Conservation (phyloP, 2,797 vertebrate genomes). For the Scyliorhinus canicula region DNA sequence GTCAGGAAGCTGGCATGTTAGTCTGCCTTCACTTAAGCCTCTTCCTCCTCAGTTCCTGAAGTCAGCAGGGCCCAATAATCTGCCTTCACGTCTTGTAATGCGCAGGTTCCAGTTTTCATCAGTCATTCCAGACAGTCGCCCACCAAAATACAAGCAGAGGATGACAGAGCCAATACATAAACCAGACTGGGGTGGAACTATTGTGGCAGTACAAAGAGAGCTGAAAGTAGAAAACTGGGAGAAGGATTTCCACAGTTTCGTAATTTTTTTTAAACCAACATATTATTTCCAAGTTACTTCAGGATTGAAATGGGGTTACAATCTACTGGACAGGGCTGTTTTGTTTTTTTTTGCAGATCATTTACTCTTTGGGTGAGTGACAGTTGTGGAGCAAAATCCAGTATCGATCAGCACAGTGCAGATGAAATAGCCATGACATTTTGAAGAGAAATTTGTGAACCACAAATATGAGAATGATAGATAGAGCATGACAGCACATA, state of each 20-base stretch:
- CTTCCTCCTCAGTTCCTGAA: too few relatives aligned
- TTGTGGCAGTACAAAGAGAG: not conserved
- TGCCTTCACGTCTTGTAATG: not conserved
- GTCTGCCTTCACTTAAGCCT: too few relatives aligned
- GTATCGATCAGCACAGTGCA: conserved; percentile 58
- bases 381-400: conserved; percentile 39
- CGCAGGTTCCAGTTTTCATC: not conserved
- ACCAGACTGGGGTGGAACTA: not conserved
- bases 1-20: too few relatives aligned
- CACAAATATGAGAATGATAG: conserved; percentile 91
- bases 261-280: not conserved
- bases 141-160: not conserved
- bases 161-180: not conserved
- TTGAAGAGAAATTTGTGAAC: conserved; percentile 96
- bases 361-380: conserved; percentile 24
- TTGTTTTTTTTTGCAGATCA: conserved; percentile 12
- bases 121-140: not conserved
- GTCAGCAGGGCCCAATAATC: too few relatives aligned
- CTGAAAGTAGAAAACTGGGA: not conserved
- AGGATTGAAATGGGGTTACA: not conserved
- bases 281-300: not conserved
- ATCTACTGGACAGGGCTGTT: not conserved
- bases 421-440: conserved; percentile 98
- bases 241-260: too few relatives aligned
- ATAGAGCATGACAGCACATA: conserved; percentile 84